Percentiles rank a stretch among this genome's conserved stretches.
Conservation (phyloP, 2,113 vertebrate genomes). For the Sphyrna mokarran region DNA sequence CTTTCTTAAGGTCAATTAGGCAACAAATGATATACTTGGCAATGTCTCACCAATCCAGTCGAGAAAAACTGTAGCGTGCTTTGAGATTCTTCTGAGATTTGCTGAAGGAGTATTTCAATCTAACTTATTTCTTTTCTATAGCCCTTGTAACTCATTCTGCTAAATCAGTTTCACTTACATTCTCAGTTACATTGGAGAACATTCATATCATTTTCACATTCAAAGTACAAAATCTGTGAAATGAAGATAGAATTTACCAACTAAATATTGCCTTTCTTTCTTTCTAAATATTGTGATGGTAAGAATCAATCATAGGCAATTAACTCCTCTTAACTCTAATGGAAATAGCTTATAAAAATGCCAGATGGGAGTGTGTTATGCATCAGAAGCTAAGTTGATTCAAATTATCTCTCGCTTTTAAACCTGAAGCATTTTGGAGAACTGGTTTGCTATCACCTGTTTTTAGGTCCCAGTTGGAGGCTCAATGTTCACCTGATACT, state of each 20-base stretch:
- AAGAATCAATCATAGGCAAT: constrained; percentile 3
- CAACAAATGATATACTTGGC: background rate
- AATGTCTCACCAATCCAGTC: no score
- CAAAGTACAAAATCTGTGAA: background rate
- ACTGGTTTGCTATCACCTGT: background rate
- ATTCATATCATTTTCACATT: background rate
- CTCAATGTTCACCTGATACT: background rate
- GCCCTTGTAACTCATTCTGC: background rate
- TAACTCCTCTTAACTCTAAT: constrained; percentile 18
- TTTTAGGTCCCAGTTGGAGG: background rate
- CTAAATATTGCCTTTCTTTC: background rate
- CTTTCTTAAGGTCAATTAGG: background rate
- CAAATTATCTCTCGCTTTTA: background rate
- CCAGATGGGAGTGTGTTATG: background rate
- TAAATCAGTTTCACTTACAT: background rate
- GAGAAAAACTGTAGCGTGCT: background rate
- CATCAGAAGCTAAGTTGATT: background rate
- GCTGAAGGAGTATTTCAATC: background rate
- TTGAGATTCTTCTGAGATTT: background rate
- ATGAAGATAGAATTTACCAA: background rate
- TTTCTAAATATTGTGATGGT: background rate
- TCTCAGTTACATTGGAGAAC: background rate
- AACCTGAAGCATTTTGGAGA: background rate
- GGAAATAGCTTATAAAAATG: background rate
- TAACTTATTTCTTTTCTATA: background rate